phyloP scores from a whole-genome alignment of 2,888 invertebrate species.

The Megalurothrips usitatus region DNA sequence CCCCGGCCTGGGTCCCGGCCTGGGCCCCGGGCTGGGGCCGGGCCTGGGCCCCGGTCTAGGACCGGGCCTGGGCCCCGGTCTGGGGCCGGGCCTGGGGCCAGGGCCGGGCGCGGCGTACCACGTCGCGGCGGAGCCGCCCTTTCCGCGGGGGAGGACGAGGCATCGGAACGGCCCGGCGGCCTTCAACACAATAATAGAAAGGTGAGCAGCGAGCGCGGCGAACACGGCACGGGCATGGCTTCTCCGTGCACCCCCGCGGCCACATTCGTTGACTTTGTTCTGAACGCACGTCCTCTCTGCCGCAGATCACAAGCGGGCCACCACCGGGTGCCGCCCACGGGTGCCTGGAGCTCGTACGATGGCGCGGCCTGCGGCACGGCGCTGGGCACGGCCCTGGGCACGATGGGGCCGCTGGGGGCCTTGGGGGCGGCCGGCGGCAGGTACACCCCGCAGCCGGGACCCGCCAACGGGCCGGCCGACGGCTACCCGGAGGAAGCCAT shows the following conservation, averaged over 20 bases:
- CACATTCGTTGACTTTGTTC: too few relatives aligned
- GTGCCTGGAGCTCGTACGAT: constrained; percentile 35
- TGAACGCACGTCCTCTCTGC: background rate
- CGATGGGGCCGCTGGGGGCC: too few relatives aligned
- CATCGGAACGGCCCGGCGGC: constrained; percentile 9
- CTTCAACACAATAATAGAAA: background rate
- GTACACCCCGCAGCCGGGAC: constrained; percentile 33
- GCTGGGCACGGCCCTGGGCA: too few relatives aligned
- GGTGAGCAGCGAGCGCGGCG: background rate
- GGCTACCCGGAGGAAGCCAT: background rate
- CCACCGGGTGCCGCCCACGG: constrained; percentile 39
- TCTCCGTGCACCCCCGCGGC: too few relatives aligned
- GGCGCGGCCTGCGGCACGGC: constrained; percentile 32
- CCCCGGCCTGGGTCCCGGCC: too few relatives aligned
- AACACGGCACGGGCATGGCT: background rate
- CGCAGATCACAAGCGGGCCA: constrained; percentile 32
- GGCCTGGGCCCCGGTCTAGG: background rate
- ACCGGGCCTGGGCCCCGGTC: too few relatives aligned
- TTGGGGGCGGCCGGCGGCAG: constrained; percentile 30
- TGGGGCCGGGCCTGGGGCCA: too few relatives aligned
- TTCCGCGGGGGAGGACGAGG: constrained; percentile 15
- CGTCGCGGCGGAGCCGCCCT: background rate
- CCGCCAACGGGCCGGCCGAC: constrained; percentile 26
- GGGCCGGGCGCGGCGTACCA: background rate
- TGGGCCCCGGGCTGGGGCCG: background rate